Percentiles rank a stretch among this genome's conserved stretches.
These are phyloP conservation scores for Drosophila phalerata DNA, from an alignment of 2,888 invertebrate genomes.

Conservation along the genomic window DNA sequence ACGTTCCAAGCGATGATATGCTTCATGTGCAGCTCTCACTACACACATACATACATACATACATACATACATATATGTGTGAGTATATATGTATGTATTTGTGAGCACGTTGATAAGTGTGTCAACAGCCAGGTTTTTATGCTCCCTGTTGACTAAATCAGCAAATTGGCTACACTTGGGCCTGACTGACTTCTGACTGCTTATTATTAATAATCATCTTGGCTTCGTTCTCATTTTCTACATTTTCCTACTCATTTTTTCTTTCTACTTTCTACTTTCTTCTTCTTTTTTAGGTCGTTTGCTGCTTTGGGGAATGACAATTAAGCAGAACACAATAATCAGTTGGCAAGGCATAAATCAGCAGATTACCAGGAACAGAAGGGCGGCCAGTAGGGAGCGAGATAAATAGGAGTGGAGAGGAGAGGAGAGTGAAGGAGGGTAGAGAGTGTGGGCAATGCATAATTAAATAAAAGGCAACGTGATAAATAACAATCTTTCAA, in stretches of 20 bases:
- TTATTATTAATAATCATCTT: conserved; percentile 42
- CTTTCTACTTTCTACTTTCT: not conserved
- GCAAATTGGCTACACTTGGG: conserved; percentile 75
- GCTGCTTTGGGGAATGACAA: conserved; percentile 67
- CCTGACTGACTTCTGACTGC: conserved; percentile 46
- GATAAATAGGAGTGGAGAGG: not conserved
- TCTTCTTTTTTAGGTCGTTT: conserved; percentile 39
- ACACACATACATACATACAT: conserved; percentile 4
- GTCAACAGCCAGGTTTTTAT: conserved; percentile 75
- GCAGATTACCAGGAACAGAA: conserved; percentile 58
- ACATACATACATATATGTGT: conserved; percentile 8
- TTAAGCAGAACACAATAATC: conserved; percentile 72
- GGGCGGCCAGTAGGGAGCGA: conserved; percentile 3
- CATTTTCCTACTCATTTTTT: not conserved
- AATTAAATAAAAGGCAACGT: conserved; percentile 78
- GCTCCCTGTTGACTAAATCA: conserved; percentile 68
- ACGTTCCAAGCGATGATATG: conserved; percentile 73
- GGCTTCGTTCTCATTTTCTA: conserved; percentile 11
- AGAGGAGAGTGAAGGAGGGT: not conserved
- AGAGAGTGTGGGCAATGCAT: conserved; percentile 39
- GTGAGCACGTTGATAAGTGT: conserved; percentile 73
- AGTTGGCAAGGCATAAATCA: conserved; percentile 75
- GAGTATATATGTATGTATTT: conserved; percentile 20
- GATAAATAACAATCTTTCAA: conserved; percentile 79
- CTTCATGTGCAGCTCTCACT: conserved; percentile 36